Base-by-base conservation (phyloP, 2,888 invertebrate genomes). In the Apamea monoglypha region DNA sequence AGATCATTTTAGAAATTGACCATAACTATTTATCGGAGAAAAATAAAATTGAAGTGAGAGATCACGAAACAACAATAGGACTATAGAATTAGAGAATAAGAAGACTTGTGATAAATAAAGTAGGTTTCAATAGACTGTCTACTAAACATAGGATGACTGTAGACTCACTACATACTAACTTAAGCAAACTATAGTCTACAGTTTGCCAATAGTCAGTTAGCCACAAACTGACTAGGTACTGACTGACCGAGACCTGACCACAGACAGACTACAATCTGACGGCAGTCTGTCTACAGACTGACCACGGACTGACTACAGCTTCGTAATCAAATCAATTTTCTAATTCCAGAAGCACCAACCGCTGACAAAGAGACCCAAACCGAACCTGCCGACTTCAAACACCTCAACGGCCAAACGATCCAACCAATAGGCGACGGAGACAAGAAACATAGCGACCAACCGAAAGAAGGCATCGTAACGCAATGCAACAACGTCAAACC, bases 351-450 rank as follows among this genome's bases (percentile, higher is more conserved):
- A 90, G 82, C 93, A 29, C 83, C 93, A 1, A 92, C 92, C 64
- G 92, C 92, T 0, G 92, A 96, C 80, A 96, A 96, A 87, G 95
- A 92, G 84, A 96, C 96, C 0, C 97, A 96, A 86, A 96, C 97
- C 0, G 96, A 96, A 7, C 91, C 94, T 0, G 91, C 92, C 0
- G 96, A 96, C 82, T 95, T 95, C 87, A 94, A 94, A 84, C 88
- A 95, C 2, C 86, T 91, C 50, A 96, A 96, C 84, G 96, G 96
- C 0, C 94, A 96, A 83, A 93, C 93, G 3, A 81, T 94, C 10
- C 91, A 85, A 74, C 74, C 74, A 40, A 82, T 86, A 68, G 80
- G 88, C 16, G 91, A 88, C 6, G 89, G 83, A 44, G 91, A 91
- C 18, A 91, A 85, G 68, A 89, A 86, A 77, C 80, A 76, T 3